Evolutionary conservation across 53 echinoderm and acorn worm genomes (phyloP), one percentile per base, ranked within the genome.

Genomic region (Luidia sarsii): DNA sequence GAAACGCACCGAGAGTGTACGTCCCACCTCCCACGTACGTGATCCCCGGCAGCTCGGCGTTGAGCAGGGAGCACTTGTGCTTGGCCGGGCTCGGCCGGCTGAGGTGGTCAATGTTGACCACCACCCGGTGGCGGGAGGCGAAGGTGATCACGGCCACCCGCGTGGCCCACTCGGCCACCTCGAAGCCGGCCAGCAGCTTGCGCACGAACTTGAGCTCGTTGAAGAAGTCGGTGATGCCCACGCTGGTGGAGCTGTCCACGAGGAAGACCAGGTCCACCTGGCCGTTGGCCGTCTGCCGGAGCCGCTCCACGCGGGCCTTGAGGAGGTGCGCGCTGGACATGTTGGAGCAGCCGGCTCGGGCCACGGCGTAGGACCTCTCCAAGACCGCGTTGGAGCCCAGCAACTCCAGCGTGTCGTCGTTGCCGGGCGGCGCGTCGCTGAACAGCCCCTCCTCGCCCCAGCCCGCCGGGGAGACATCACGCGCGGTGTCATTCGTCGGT

Each of bases 21-120:
- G 94, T 97, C 51, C 97, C 97, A n/a, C 97, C 97, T 33, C 93
- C 93, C 34, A 91, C 91, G 71, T 97, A 97, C 1, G 91, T 87
- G 4, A 97, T 97, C 27, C 67, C 83, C 0, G 97, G 97, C 66
- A 97, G 67, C 30, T 96, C 91, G 16, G 94, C 89, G 31, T 90
- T 90, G 13, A 97, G 63, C 45, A 97, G 61, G 30, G 94, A 88
- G 68, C 96, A 97, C 51, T 97, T 97, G 51, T 97, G 91, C 59
- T 88, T 79, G 25, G 69, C 69, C 4, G 43, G 53, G 4, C 59
- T 75, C 1, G 92, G 86, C 0, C 70, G 43, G 41, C 83, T 81
- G n/a, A 97, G 61, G 37, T 97, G 93, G 39, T 97, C 94, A 46
- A 91, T 91, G 51, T 88, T 85, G 24, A 85, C 70, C 54, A 85